phyloP scores from a whole-genome alignment of 2,113 vertebrate genomes.

The Indri indri region DNA sequence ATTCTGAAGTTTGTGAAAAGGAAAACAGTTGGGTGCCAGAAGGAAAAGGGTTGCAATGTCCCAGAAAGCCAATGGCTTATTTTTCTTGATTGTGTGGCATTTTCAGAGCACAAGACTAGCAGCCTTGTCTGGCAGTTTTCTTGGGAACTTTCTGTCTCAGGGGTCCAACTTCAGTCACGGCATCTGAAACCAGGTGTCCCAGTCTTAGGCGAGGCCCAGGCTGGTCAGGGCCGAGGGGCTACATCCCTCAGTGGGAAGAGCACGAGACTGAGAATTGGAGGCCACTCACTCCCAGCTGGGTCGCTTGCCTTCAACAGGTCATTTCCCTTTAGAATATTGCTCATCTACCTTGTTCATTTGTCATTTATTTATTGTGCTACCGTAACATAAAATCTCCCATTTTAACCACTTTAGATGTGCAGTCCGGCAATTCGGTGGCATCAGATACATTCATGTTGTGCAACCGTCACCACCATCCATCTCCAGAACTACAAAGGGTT shows the following conservation, averaged over 20 bases:
- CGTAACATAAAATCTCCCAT: not conserved
- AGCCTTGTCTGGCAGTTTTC: not conserved
- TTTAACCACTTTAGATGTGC: not conserved
- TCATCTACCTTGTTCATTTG: not conserved
- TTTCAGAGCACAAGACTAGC: not conserved
- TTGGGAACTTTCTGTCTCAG: not conserved
- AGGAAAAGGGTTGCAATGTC: not conserved
- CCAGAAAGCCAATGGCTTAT: not conserved
- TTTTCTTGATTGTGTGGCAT: not conserved
- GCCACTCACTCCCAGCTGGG: rapidly evolving
- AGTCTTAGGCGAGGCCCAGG: not conserved
- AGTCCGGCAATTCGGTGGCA: not conserved
- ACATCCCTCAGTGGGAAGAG: rapidly evolving
- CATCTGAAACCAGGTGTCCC: not conserved
- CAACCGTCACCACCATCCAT: too few relatives aligned
- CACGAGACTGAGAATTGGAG: not conserved
- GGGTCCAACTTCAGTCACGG: not conserved
- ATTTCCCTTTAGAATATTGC: not conserved
- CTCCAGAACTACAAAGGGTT: not conserved
- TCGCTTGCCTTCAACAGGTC: not conserved
- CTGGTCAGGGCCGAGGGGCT: not conserved
- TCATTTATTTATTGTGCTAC: not conserved
- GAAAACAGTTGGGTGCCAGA: not conserved
- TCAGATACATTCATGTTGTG: not conserved
- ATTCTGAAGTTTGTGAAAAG: not conserved